Conservation (phyloP, 2,797 vertebrate species). For the Morus bassanus region DNA sequence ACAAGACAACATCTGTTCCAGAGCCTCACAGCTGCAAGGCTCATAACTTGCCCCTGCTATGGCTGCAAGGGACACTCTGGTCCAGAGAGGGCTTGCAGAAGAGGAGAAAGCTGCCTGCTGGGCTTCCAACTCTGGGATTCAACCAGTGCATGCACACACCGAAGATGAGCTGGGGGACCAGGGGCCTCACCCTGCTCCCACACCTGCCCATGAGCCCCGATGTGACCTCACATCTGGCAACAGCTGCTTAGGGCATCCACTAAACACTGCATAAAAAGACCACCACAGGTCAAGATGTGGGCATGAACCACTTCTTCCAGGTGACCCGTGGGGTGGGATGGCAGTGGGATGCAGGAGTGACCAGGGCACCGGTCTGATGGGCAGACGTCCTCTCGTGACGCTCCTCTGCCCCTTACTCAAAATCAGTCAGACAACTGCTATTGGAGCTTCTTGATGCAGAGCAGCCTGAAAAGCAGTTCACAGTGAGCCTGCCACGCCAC, state of each 20-base stretch:
- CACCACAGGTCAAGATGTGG: neutral
- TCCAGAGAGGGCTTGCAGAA: neutral
- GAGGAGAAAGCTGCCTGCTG: neutral
- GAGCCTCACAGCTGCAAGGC: neutral
- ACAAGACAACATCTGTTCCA: neutral
- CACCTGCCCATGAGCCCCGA: neutral
- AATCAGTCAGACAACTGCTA: neutral
- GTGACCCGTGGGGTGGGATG: rapidly evolving
- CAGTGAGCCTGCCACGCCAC: neutral
- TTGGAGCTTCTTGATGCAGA: neutral
- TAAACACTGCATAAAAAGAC: neutral
- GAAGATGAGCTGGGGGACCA: neutral
- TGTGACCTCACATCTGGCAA: rapidly evolving
- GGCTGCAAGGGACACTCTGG: neutral
- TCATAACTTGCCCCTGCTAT: neutral
- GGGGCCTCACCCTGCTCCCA: neutral
- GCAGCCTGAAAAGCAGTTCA: neutral
- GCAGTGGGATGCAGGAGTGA: neutral
- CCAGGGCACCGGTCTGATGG: rapidly evolving
- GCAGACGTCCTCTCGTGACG: neutral
- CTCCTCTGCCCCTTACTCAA: neutral
- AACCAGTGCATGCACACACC: neutral
- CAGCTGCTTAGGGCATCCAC: neutral
- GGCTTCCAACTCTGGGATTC: neutral
- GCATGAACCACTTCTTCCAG: neutral